Conservation (phyloP, 2,797 vertebrate species). For the Helarctos malayanus region DNA sequence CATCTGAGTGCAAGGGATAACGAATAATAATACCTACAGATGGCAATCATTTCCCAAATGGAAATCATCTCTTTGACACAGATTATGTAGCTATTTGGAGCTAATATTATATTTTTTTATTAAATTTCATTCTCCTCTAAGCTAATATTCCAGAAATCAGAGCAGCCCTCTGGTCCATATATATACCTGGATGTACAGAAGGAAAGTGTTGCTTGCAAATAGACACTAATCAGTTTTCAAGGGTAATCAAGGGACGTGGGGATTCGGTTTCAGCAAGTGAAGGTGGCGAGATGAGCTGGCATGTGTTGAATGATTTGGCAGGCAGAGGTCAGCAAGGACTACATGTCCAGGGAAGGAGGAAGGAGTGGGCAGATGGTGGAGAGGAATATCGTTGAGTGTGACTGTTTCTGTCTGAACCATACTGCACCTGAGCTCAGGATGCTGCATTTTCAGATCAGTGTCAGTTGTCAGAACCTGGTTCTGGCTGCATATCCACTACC, state of each 20-base stretch:
- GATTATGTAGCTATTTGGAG: constrained; percentile 55
- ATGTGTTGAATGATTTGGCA: not conserved
- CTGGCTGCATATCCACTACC: not conserved
- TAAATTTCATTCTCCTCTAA: constrained; percentile 59
- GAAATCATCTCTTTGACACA: constrained; percentile 30
- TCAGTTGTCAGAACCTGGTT: not conserved
- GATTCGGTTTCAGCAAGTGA: not conserved
- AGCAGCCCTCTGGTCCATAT: not conserved
- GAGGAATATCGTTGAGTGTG: not conserved
- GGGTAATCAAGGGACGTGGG: not conserved
- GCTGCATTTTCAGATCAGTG: not conserved
- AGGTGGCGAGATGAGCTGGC: not conserved
- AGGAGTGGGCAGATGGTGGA: not conserved
- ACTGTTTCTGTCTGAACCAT: not conserved
- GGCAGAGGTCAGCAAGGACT: not conserved
- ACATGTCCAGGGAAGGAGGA: not conserved
- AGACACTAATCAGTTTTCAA: constrained; percentile 53
- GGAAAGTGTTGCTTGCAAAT: constrained; percentile 32
- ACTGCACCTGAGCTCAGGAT: not conserved
- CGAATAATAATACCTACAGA: not conserved
- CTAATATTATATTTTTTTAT: constrained; percentile 54
- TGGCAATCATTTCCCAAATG: not conserved
- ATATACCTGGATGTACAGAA: not conserved
- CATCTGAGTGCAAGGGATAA: not conserved
- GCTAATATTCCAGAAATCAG: constrained; percentile 69